Evolutionary conservation across 2,888 invertebrate species (phyloP), one percentile per base, ranked within the genome.

Genomic region (Listrodromus nycthemerus): DNA sequence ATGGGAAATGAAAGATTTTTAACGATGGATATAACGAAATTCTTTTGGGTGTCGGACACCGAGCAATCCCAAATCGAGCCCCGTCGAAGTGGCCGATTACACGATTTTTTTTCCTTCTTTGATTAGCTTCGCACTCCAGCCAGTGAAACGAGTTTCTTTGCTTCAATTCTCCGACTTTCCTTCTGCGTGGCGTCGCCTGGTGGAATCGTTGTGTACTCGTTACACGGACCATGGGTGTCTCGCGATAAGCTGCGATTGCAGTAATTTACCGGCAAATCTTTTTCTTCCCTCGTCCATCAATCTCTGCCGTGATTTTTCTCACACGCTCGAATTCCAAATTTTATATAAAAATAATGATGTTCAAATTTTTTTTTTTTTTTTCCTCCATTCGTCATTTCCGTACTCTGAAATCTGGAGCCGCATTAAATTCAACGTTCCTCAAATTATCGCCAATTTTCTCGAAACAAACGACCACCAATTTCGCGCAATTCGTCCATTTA

Each of bases 111-210:
- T 33, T 33, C 33, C 33, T 33, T 37, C 13, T 52, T 58, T 13
- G 65, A n/a, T 30, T 37, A 19, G 16, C 33, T 58, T 19, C 63
- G 69, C 66, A 69, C 69, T 52, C 41, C 50, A 33, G 16, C 63
- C 13, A 63, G 48, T 48, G 27, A 33, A 69, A 67, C 74, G 66
- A 52, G 61, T 45, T 71, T 78, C 63, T 69, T n/a, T 21, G 50
- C 52, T 50, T 67, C 30, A 3, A 37, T 33, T 37, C 37, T 63
- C n/a, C 41, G 69, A 75, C 37, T 79, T 75, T 30, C 70, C 55
- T 55, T 55, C 73, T 70, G n/a, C 24, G 83, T 83, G 83, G 83
- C 83, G 83, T 66, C 75, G 45, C 83, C 83, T 80, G 66, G 79
- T 71, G 83, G 79, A 30, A 71, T 52, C 61, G 37, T 80, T 80